Percentiles rank a stretch among this genome's conserved stretches.
phyloP scores from a whole-genome alignment of 1,140 invertebrate genomes.

The Myzus persicae region DNA sequence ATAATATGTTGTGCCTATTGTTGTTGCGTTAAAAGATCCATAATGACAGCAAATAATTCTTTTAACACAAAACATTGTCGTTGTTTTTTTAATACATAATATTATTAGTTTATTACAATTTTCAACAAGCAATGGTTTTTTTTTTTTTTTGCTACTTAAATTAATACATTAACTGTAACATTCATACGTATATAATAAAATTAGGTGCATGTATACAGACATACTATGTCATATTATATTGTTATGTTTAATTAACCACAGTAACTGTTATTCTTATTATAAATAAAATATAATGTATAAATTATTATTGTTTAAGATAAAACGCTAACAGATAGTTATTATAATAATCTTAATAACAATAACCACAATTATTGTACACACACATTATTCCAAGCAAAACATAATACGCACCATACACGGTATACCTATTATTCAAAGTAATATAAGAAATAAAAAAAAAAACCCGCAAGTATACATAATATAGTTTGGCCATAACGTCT shows the following conservation, averaged over 20 bases:
- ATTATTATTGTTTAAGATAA: constrained; percentile 7
- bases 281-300: constrained; percentile 3
- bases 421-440: background rate
- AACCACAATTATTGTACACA: constrained; percentile 15
- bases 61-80: constrained; percentile 38
- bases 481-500: no score
- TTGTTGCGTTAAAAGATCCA: constrained; percentile 47
- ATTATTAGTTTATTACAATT: background rate
- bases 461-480: background rate
- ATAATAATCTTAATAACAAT: background rate
- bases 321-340: background rate
- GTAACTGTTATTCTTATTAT: background rate
- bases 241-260: constrained; percentile 11
- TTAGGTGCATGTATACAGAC: background rate
- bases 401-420: constrained; percentile 3
- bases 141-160: background rate
- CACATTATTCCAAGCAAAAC: background rate
- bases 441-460: background rate
- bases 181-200: background rate
- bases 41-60: constrained; percentile 52
- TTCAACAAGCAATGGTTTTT: background rate
- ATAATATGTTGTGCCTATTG: constrained; percentile 5
- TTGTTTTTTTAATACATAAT: background rate
- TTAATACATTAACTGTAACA: background rate
- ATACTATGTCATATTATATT: background rate